Conservation (phyloP, 2,113 vertebrate species). For the Pachypanchax playfairii region DNA sequence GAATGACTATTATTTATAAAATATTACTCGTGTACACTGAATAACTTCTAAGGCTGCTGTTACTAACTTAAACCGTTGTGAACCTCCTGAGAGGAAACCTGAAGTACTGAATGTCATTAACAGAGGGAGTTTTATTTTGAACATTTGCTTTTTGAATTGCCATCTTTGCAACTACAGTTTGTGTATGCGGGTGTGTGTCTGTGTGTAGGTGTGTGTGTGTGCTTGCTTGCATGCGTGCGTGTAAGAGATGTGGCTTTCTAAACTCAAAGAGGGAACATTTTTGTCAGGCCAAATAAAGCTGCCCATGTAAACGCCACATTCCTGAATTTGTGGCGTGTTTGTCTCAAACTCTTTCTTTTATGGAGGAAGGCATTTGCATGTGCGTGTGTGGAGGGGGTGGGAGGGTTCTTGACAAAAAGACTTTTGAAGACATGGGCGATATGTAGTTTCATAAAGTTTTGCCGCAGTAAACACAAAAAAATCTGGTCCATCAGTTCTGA, state of each 20-base stretch:
- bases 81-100: not conserved
- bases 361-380: slow-evolving; percentile 32
- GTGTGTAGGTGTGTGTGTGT: slow-evolving; percentile 13
- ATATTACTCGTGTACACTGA: not conserved
- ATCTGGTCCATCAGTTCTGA: too few relatives aligned
- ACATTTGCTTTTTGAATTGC: slow-evolving; percentile 1
- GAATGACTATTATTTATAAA: not conserved
- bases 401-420: too few relatives aligned
- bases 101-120: slow-evolving; percentile 38
- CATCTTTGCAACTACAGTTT: slow-evolving; percentile 5
- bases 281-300: slow-evolving; percentile 68
- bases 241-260: slow-evolving; percentile 59
- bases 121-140: slow-evolving; percentile 32
- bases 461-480: not conserved
- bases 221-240: slow-evolving; percentile 21
- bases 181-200: slow-evolving; percentile 13
- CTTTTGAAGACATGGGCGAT: too few relatives aligned
- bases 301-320: slow-evolving; percentile 68
- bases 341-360: slow-evolving; percentile 41
- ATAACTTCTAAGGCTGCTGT: not conserved
- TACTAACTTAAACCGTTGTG: not conserved
- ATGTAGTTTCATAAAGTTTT: too few relatives aligned
- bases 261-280: slow-evolving; percentile 59
- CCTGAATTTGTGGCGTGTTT: slow-evolving; percentile 60
- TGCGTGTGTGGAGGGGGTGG: not conserved